These are phyloP conservation scores for Carlito syrichta DNA, from an alignment of 2,113 vertebrate species.

Conservation along the genomic window DNA sequence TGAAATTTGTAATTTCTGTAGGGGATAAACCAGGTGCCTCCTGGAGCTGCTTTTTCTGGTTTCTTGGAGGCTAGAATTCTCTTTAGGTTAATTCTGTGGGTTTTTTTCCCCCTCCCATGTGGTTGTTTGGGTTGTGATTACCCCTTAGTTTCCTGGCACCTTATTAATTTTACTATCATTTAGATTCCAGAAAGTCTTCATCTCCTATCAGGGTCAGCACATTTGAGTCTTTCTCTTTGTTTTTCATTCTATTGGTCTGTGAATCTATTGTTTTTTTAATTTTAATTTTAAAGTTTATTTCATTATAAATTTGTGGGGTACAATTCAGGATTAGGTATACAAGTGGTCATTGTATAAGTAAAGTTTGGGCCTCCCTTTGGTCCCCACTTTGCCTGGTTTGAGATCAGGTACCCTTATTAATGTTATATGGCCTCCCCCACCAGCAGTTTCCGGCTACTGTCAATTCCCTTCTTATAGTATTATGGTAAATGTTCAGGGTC, in stretches of 20 bases:
- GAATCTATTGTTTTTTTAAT: background rate
- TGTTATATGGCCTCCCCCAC: too few relatives aligned
- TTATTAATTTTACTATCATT: background rate
- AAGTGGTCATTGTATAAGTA: too few relatives aligned
- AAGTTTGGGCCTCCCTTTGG: too few relatives aligned
- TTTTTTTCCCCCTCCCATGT: background rate
- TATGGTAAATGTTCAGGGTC: too few relatives aligned
- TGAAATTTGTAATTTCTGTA: background rate
- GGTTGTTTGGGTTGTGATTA: background rate
- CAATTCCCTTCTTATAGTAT: too few relatives aligned
- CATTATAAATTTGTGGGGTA: too few relatives aligned
- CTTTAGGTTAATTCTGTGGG: background rate
- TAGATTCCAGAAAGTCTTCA: background rate
- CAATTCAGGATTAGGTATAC: too few relatives aligned
- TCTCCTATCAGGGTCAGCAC: background rate
- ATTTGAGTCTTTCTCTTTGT: constrained; percentile 15
- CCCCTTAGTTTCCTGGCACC: background rate
- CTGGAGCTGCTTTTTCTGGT: background rate
- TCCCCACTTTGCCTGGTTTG: too few relatives aligned
- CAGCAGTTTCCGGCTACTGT: too few relatives aligned
- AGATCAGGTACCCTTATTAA: too few relatives aligned
- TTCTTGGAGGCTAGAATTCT: background rate
- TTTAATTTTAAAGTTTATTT: too few relatives aligned
- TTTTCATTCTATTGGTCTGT: background rate
- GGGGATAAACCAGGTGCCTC: background rate